These are phyloP conservation scores for Troides aeacus DNA, from an alignment of 2,888 invertebrate genomes.

Conservation along the genomic window DNA sequence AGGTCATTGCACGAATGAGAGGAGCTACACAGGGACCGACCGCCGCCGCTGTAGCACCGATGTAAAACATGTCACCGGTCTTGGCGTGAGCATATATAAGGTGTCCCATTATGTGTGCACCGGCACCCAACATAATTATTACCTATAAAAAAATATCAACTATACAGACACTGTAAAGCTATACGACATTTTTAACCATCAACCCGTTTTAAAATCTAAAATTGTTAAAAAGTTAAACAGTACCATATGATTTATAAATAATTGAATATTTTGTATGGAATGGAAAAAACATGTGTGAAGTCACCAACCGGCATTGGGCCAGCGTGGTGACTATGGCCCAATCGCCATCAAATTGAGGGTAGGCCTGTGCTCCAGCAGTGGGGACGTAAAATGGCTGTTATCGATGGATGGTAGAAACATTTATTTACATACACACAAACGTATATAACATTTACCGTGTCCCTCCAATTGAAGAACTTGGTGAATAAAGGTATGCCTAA, in stretches of 20 bases:
- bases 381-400: too few relatives aligned
- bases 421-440: neutral
- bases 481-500: slow-evolving; percentile 86
- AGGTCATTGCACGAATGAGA: slow-evolving; percentile 89
- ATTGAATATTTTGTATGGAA: too few relatives aligned
- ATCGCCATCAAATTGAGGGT: too few relatives aligned
- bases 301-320: too few relatives aligned
- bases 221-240: too few relatives aligned
- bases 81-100: slow-evolving; percentile 83
- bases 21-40: slow-evolving; percentile 89
- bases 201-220: too few relatives aligned
- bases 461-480: slow-evolving; percentile 82
- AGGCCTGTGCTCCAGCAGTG: too few relatives aligned
- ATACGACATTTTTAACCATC: too few relatives aligned
- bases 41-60: slow-evolving; percentile 87
- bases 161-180: too few relatives aligned
- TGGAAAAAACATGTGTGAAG: too few relatives aligned
- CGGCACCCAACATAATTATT: slow-evolving; percentile 86
- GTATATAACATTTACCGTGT: slow-evolving; percentile 74
- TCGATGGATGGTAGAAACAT: neutral
- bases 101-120: slow-evolving; percentile 84
- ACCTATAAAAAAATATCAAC: slow-evolving; percentile 52
- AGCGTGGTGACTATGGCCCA: too few relatives aligned
- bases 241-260: neutral
- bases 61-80: slow-evolving; percentile 80